Base-by-base conservation (phyloP, 2,113 vertebrate species). In the Mormyrus lacerda region DNA sequence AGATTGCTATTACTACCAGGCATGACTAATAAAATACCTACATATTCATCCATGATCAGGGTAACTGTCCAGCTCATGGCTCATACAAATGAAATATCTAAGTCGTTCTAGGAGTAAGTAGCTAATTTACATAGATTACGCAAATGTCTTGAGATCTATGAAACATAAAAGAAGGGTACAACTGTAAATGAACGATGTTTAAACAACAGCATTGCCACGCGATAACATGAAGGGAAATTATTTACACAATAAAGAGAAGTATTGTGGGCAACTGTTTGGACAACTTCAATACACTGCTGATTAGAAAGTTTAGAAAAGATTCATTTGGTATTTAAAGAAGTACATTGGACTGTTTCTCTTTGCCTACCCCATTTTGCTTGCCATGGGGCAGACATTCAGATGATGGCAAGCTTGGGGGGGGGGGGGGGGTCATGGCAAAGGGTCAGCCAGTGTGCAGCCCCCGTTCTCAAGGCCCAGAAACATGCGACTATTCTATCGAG, bases 1-100 rank as follows among this genome's bases (percentile, higher is more conserved):
- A 90, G 7, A 90, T 92, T 92, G 89, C 91, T 90, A 90, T 91
- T 89, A 90, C 89, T 1, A 87, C 87, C 19, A 0, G 1, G 51
- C 82, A 84, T 84, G 21, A 84, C 35, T 47, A 82, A 44, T 82
- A 21, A 17, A 51, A 85, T 27, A 85, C 84, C 83, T 51, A 53
- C 47, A n/a, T 86, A 27, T 86, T 31, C 47, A 76, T 17, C 35
- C 35, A 76, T 76, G 31, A 76, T 17, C 15, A 39, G 35, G n/a
- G 42, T 19, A 76, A 76, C 73, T 76, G 69, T 39, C 13, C 69
- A 42, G 17, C 27, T 42, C 73, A 19, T 76, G 17, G 35, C 31
- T 76, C 73, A 76, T 44, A 84, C 8, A 47, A 84, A 84, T 84
- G 42, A 84, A 86, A 35, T 24, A 84, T 45, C 19, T 10, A 84